Percentiles rank a stretch among this genome's conserved stretches.
phyloP scores from a whole-genome alignment of 1,140 invertebrate genomes.

The Caenorhabditis inopinata region DNA sequence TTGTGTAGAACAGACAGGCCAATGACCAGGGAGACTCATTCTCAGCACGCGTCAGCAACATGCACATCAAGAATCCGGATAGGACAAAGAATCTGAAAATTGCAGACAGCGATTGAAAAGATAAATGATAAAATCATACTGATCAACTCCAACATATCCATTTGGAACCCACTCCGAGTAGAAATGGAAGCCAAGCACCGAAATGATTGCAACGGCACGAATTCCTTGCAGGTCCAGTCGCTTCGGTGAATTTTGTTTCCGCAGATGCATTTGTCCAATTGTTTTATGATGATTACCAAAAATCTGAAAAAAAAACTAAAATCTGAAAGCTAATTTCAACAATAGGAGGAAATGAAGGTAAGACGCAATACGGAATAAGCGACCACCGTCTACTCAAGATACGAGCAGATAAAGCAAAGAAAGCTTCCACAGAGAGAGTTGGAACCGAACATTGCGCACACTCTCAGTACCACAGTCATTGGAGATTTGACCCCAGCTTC shows the following conservation, averaged over 20 bases:
- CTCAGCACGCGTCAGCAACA: not conserved
- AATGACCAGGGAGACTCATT: not conserved
- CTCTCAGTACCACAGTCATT: no score
- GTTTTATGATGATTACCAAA: no score
- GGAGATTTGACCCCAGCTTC: no score
- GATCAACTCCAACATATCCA: conserved; percentile 16
- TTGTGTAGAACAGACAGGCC: not conserved
- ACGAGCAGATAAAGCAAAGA: no score
- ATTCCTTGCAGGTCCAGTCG: not conserved
- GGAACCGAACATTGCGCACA: no score
- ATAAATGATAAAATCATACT: not conserved
- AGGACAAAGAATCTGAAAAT: conserved; percentile 11
- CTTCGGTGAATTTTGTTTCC: not conserved
- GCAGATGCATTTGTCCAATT: not conserved
- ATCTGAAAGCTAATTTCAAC: not conserved
- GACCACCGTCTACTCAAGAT: no score
- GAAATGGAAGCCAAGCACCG: not conserved
- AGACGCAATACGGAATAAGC: no score
- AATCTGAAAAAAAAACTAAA: no score
- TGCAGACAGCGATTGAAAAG: no score
- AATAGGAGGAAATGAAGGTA: no score
- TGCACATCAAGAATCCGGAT: conserved; percentile 13
- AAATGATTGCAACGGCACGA: not conserved
- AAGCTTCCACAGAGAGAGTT: no score
- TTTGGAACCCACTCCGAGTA: not conserved